Conservation (phyloP, 2,888 invertebrate species). For the Caenorhabditis sp. region DNA sequence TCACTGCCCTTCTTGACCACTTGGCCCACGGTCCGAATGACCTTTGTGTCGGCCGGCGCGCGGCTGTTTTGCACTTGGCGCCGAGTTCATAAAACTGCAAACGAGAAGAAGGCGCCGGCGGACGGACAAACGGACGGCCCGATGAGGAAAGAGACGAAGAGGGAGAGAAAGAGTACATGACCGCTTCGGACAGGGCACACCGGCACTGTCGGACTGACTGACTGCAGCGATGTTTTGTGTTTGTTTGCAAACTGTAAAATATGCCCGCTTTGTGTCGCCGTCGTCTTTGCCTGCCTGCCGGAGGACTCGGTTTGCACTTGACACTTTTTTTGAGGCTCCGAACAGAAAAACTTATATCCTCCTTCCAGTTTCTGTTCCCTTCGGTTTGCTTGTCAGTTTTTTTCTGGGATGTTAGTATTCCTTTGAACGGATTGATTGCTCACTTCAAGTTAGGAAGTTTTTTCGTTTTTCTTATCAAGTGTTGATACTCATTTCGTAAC, state of each 20-base stretch:
- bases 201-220: slow-evolving; percentile 2
- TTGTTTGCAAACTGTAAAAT: slow-evolving; percentile 59
- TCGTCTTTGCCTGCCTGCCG: neutral
- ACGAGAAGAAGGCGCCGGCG: slow-evolving; percentile 2
- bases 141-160: neutral
- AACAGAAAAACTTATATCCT: too few species aligned
- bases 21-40: slow-evolving; percentile 35
- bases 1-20: slow-evolving; percentile 6
- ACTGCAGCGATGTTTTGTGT: slow-evolving; percentile 21
- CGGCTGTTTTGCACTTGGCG: slow-evolving; percentile 50
- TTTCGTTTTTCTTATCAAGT: too few species aligned
- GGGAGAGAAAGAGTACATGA: slow-evolving; percentile 4
- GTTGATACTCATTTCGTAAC: neutral
- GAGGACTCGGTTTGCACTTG: neutral
- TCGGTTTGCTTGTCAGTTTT: too few species aligned
- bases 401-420: too few species aligned
- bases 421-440: too few species aligned
- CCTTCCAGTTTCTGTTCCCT: neutral
- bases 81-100: slow-evolving; percentile 54
- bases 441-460: too few species aligned
- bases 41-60: slow-evolving; percentile 54
- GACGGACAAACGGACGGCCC: too few species aligned
- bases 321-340: neutral
- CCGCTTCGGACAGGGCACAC: neutral
- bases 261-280: slow-evolving; percentile 36